These are phyloP conservation scores for Strigamia crassipes DNA, from an alignment of 2,888 invertebrate species.

Conservation along the genomic window DNA sequence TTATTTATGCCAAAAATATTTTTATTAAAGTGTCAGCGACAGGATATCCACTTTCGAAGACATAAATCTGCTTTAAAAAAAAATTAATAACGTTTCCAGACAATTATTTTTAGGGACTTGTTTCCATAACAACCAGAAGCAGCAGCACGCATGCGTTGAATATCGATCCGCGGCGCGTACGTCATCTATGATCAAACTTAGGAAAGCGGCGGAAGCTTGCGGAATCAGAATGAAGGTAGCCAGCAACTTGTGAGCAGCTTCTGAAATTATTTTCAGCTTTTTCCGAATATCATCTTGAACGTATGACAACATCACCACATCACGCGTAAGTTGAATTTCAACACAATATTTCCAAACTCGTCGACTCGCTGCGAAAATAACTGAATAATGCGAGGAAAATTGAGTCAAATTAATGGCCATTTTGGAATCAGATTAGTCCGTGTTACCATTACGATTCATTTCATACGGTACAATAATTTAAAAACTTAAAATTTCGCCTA, in stretches of 20 bases:
- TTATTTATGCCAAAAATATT: neutral
- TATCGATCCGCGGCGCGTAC: neutral
- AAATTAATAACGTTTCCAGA: neutral
- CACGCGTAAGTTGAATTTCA: neutral
- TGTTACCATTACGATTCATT: neutral
- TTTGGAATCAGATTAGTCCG: neutral
- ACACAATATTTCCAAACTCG: neutral
- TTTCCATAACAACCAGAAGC: neutral
- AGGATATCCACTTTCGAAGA: neutral
- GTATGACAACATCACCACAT: neutral
- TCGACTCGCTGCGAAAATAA: neutral
- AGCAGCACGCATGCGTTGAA: neutral
- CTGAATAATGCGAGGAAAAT: neutral
- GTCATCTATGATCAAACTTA: constrained; percentile 3
- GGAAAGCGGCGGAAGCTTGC: neutral
- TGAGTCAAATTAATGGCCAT: neutral
- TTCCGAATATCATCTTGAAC: neutral
- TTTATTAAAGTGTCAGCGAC: neutral
- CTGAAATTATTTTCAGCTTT: neutral
- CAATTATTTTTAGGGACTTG: neutral
- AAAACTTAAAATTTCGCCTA: neutral
- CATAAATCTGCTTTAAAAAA: neutral
- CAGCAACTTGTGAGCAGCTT: constrained; percentile 25
- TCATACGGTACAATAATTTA: no score
- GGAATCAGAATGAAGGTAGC: constrained; percentile 30